A percentile compares a stretch with the other conserved stretches of the same genome.
Evolutionary conservation across 2,888 invertebrate genomes (phyloP).

Genomic region (Deladenus siricidicola): DNA sequence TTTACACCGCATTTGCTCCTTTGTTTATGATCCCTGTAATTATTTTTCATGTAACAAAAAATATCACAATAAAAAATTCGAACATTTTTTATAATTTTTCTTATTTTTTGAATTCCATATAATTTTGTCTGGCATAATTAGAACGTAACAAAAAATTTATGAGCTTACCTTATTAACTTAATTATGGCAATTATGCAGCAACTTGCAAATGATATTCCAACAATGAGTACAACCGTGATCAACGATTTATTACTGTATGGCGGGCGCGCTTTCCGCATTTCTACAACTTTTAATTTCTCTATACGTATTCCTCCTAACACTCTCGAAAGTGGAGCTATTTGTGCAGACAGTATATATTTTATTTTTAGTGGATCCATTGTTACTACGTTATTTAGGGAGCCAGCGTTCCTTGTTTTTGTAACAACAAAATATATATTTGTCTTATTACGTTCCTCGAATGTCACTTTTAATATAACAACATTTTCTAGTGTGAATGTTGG

Average conservation of each 20-base stretch:
- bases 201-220: slow-evolving; percentile 29
- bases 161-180: slow-evolving; percentile 21
- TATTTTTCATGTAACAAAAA: too few species aligned
- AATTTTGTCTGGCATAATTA: neutral
- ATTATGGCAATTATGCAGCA: slow-evolving; percentile 37
- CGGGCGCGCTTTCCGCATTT: slow-evolving; percentile 4
- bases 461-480: slow-evolving; percentile 44
- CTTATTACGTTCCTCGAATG: slow-evolving; percentile 29
- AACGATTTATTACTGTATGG: slow-evolving; percentile 19
- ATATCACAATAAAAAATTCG: too few species aligned
- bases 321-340: slow-evolving; percentile 41
- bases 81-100: neutral
- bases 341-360: slow-evolving; percentile 38
- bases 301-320: slow-evolving; percentile 48
- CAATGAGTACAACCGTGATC: slow-evolving; percentile 21
- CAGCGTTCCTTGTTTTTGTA: slow-evolving; percentile 23
- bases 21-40: too few species aligned
- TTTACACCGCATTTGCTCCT: too few species aligned
- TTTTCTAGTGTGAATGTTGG: slow-evolving; percentile 40
- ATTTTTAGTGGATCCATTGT: slow-evolving; percentile 27
- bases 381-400: slow-evolving; percentile 15
- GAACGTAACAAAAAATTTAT: neutral
- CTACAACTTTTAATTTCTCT: slow-evolving; percentile 22
- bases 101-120: neutral
- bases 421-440: slow-evolving; percentile 44